Evolutionary conservation across 2,888 invertebrate genomes (phyloP).

Genomic region (Philaethria dido): DNA sequence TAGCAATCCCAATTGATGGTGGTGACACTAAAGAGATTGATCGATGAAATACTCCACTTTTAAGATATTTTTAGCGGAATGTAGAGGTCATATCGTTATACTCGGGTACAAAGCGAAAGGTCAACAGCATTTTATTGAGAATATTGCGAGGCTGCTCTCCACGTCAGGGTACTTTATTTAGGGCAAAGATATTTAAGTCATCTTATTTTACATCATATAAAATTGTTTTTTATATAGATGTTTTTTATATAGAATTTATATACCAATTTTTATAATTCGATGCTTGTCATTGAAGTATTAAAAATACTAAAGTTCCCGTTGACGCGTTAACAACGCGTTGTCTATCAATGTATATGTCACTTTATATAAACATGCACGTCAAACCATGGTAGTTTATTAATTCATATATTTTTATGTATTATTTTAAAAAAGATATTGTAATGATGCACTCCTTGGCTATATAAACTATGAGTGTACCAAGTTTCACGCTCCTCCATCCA

Average conservation of each 20-base stretch:
- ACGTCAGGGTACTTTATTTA: conserved; percentile 14
- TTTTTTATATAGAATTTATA: background rate
- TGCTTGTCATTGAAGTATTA: no score
- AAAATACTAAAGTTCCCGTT: no score
- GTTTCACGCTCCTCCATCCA: no score
- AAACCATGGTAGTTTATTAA: no score
- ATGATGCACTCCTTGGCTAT: no score
- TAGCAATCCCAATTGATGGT: background rate
- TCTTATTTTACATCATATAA: background rate
- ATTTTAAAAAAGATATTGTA: no score
- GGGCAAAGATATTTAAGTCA: conserved; percentile 11
- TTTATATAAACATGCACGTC: no score
- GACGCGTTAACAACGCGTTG: no score
- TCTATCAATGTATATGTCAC: no score
- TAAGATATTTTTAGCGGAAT: conserved; percentile 19
- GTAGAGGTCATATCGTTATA: conserved; percentile 23
- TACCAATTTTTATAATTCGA: no score
- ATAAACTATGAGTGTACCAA: no score
- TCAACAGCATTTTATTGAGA: conserved; percentile 26
- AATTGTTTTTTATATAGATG: background rate
- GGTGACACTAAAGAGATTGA: conserved; percentile 14
- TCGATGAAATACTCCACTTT: conserved; percentile 21
- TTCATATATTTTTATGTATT: no score
- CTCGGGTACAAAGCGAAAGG: conserved; percentile 18
- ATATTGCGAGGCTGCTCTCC: conserved; percentile 17